A percentile compares a stretch with the other conserved stretches of the same genome.
Conservation (phyloP, 2,797 vertebrate genomes). For the Myripristis murdjan region DNA sequence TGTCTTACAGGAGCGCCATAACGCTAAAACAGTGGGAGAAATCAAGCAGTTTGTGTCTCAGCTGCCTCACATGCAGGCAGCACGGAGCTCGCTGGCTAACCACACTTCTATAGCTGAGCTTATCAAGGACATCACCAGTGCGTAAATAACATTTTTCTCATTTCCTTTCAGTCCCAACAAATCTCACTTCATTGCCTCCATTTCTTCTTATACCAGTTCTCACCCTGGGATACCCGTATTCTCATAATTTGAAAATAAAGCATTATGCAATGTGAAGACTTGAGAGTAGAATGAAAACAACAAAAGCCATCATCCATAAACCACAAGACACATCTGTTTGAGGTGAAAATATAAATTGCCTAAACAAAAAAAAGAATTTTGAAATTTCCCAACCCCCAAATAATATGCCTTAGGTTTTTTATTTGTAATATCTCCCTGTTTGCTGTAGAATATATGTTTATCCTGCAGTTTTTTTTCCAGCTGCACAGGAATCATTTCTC, state of each 20-base stretch:
- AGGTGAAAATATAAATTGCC: too few relatives aligned
- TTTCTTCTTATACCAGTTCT: not conserved
- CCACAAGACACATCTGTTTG: too few relatives aligned
- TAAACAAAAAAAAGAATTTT: too few relatives aligned
- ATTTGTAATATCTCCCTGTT: not conserved
- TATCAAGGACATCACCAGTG: slow-evolving; percentile 98
- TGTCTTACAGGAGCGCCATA: slow-evolving; percentile 92
- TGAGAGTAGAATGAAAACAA: too few relatives aligned
- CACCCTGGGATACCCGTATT: not conserved
- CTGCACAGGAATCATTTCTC: not conserved
- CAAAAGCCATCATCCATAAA: too few relatives aligned
- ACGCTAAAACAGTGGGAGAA: slow-evolving; percentile 97
- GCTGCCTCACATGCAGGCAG: slow-evolving; percentile 98
- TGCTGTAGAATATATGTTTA: not conserved
- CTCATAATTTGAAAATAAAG: not conserved
- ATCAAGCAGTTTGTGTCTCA: slow-evolving; percentile 99
- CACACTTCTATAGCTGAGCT: slow-evolving; percentile 98
- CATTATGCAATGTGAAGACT: too few relatives aligned
- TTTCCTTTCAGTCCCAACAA: not conserved
- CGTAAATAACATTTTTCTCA: slow-evolving; percentile 59
- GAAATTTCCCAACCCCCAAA: too few relatives aligned
- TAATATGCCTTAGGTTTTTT: too few relatives aligned
- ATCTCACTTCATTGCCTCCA: not conserved
- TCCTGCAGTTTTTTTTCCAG: not conserved
- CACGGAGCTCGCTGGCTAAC: slow-evolving; percentile 95